These are phyloP conservation scores for Temnothorax longispinosus DNA, from an alignment of 1,140 invertebrate genomes.

Conservation along the genomic window DNA sequence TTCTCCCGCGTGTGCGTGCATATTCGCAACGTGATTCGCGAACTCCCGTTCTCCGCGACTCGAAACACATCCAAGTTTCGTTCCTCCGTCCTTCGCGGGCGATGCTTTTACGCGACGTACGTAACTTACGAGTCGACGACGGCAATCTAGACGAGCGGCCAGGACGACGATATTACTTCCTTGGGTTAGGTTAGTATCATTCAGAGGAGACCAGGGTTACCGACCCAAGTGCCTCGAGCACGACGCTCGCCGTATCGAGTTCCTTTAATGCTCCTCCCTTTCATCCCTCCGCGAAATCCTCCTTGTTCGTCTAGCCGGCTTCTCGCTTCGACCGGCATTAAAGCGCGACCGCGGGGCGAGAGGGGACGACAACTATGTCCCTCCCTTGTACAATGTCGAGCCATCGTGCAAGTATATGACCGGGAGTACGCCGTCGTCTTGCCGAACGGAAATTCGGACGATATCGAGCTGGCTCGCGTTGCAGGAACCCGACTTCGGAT, in stretches of 20 bases:
- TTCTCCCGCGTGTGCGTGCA: conserved; percentile 6
- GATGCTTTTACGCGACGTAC: conserved; percentile 75
- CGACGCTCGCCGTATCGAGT: conserved; percentile 55
- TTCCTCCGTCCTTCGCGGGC: conserved; percentile 64
- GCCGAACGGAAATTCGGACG: conserved; percentile 69
- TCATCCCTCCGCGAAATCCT: conserved; percentile 19
- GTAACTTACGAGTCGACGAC: conserved; percentile 71
- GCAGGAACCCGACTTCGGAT: conserved; percentile 26
- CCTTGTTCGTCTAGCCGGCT: conserved; percentile 28
- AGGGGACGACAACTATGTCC: conserved; percentile 29
- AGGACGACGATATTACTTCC: conserved; percentile 73
- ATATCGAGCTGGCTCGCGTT: conserved; percentile 52
- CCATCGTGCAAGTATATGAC: conserved; percentile 48
- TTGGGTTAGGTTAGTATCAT: conserved; percentile 76
- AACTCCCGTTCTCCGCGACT: neutral
- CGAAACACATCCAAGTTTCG: conserved; percentile 61
- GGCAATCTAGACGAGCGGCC: conserved; percentile 70
- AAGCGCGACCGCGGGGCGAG: conserved; percentile 25
- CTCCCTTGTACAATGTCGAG: conserved; percentile 46
- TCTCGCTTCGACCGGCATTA: conserved; percentile 52
- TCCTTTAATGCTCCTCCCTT: conserved; percentile 49
- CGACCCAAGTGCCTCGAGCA: conserved; percentile 70
- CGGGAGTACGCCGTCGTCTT: conserved; percentile 33
- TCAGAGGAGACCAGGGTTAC: conserved; percentile 71
- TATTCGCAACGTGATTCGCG: neutral